Conservation (phyloP, 2,888 invertebrate genomes). For the Cephus runcator region DNA sequence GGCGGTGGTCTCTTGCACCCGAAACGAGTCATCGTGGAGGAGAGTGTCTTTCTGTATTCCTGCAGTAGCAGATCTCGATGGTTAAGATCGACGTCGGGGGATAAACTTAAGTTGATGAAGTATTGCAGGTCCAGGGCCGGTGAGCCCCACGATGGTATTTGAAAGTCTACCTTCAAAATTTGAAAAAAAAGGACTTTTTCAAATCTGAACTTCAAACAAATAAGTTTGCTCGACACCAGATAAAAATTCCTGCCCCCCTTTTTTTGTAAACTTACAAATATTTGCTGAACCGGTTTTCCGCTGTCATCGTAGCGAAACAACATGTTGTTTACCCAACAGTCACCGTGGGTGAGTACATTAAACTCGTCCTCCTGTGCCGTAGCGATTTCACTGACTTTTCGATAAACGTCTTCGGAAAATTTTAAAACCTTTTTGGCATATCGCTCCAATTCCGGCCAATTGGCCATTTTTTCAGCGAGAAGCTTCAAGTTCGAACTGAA, state of each 20-base stretch:
- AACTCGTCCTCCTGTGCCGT: neutral
- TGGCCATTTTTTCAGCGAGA: slow-evolving; percentile 32
- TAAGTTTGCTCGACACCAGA: too few relatives aligned
- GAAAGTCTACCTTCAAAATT: slow-evolving; percentile 65
- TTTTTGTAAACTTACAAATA: neutral
- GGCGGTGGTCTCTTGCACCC: slow-evolving; percentile 48
- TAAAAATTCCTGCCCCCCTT: too few relatives aligned
- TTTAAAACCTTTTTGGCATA: slow-evolving; percentile 41
- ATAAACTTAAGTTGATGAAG: slow-evolving; percentile 63
- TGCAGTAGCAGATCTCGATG: slow-evolving; percentile 37
- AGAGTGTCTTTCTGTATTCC: slow-evolving; percentile 43
- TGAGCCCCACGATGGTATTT: slow-evolving; percentile 62
- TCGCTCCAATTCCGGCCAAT: slow-evolving; percentile 48
- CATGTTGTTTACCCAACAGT: neutral
- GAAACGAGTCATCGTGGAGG: slow-evolving; percentile 42
- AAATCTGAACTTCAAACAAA: too few relatives aligned
- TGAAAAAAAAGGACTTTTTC: too few relatives aligned
- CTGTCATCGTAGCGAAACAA: neutral
- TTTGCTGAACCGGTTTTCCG: neutral
- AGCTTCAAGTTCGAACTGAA: slow-evolving; percentile 24
- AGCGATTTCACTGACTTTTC: slow-evolving; percentile 15
- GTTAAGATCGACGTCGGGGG: slow-evolving; percentile 33
- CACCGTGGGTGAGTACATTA: neutral
- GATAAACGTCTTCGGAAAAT: slow-evolving; percentile 24
- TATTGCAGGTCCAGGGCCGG: slow-evolving; percentile 66